Conservation (phyloP, 2,797 vertebrate species). For the Siniperca obscura region DNA sequence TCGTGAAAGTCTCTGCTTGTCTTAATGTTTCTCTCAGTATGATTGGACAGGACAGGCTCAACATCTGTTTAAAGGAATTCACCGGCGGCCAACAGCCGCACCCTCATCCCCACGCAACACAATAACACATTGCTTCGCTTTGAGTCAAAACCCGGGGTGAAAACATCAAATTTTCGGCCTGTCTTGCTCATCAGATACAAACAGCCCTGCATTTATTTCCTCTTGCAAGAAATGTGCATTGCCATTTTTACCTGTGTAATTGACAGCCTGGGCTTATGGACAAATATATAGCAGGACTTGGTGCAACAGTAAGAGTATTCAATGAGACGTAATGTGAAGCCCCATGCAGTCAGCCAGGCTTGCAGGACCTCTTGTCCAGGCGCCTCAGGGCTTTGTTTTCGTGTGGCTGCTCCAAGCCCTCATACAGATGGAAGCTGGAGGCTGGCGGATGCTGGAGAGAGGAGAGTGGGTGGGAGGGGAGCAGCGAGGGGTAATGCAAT, state of each 20-base stretch:
- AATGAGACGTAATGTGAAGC: constrained; percentile 73
- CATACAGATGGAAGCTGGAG: constrained; percentile 78
- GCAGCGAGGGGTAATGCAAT: constrained; percentile 82
- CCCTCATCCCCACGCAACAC: constrained; percentile 42
- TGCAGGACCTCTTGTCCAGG: constrained; percentile 76
- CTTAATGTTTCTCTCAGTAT: constrained; percentile 68
- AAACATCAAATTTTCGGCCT: constrained; percentile 56
- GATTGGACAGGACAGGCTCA: constrained; percentile 79
- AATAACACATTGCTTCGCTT: constrained; percentile 51
- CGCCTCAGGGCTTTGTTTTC: constrained; percentile 80
- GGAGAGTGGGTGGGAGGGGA: constrained; percentile 59
- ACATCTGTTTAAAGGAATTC: constrained; percentile 78
- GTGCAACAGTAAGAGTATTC: constrained; percentile 64
- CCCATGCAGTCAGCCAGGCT: constrained; percentile 74
- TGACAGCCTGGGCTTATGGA: constrained; percentile 45
- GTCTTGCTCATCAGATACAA: constrained; percentile 60
- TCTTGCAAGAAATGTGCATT: constrained; percentile 29
- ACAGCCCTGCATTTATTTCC: constrained; percentile 47
- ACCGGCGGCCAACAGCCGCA: constrained; percentile 50
- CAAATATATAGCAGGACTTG: constrained; percentile 61
- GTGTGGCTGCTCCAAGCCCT: constrained; percentile 78
- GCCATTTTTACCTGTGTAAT: constrained; percentile 61
- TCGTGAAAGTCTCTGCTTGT: constrained; percentile 68
- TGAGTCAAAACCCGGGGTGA: constrained; percentile 54
- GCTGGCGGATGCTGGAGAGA: constrained; percentile 71